Conservation (phyloP, 2,888 invertebrate species). For the Agriopis leucophaearia region DNA sequence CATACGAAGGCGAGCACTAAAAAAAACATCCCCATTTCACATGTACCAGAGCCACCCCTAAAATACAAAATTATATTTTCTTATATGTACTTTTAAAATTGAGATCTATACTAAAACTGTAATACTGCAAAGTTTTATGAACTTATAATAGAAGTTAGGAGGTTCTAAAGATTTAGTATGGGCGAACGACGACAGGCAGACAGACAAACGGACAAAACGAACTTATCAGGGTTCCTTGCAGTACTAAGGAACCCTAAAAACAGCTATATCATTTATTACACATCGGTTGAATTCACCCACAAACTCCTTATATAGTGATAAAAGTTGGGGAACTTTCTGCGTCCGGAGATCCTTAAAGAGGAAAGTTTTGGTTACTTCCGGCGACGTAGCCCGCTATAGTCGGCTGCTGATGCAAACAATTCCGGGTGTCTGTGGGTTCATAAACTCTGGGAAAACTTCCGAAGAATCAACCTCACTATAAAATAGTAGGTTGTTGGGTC, state of each 20-base stretch:
- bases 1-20: too few relatives aligned
- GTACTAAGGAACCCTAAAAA: background rate
- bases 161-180: too few relatives aligned
- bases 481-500: constrained; percentile 53
- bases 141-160: too few relatives aligned
- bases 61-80: too few relatives aligned
- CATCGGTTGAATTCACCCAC: constrained; percentile 25
- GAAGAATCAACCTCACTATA: constrained; percentile 53
- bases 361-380: constrained; percentile 69
- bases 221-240: too few relatives aligned
- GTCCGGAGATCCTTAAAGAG: constrained; percentile 61
- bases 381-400: constrained; percentile 51
- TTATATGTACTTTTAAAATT: too few relatives aligned
- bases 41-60: too few relatives aligned
- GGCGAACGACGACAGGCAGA: too few relatives aligned
- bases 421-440: constrained; percentile 64
- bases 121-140: too few relatives aligned
- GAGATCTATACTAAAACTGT: too few relatives aligned
- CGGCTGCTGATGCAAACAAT: constrained; percentile 67
- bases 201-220: too few relatives aligned
- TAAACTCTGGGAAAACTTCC: constrained; percentile 69
- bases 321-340: constrained; percentile 60
- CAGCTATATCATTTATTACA: constrained; percentile 31
- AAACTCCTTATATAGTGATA: constrained; percentile 58
- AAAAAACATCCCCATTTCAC: too few relatives aligned